phyloP scores from a whole-genome alignment of 2,797 vertebrate species.

The Podarcis siculus region DNA sequence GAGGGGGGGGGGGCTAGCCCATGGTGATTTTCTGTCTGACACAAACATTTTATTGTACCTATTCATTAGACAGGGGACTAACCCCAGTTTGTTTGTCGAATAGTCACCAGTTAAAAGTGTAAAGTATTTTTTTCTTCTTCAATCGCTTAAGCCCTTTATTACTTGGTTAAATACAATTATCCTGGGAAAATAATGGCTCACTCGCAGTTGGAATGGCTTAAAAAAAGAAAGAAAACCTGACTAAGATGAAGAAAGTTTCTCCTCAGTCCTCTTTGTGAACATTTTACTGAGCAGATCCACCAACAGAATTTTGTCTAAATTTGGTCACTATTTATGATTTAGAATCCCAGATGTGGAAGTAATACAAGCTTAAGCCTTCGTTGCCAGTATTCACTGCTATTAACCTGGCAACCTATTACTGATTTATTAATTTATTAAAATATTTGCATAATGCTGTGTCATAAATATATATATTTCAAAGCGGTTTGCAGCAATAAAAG shows the following conservation, averaged over 20 bases:
- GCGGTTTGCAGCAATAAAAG: no score
- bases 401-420: not conserved
- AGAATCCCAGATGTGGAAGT: not conserved
- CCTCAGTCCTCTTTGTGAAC: not conserved
- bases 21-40: conserved; percentile 59
- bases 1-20: conserved; percentile 26
- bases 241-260: not conserved
- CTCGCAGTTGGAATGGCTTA: conserved; percentile 33
- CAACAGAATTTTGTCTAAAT: not conserved
- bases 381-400: not conserved
- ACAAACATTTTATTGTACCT: conserved; percentile 66
- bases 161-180: conserved; percentile 59
- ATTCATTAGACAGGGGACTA: conserved; percentile 49
- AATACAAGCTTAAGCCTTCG: no score
- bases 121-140: conserved; percentile 39
- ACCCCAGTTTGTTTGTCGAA: conserved; percentile 52
- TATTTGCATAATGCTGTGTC: not conserved
- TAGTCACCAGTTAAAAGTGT: conserved; percentile 44
- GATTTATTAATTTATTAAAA: no score
- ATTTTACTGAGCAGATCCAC: not conserved
- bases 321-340: not conserved
- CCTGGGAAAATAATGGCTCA: conserved; percentile 39
- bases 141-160: conserved; percentile 39
- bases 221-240: not conserved
- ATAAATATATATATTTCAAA: no score